Evolutionary conservation across 2,113 vertebrate genomes (phyloP).

Genomic region (Mormyrus lacerda): DNA sequence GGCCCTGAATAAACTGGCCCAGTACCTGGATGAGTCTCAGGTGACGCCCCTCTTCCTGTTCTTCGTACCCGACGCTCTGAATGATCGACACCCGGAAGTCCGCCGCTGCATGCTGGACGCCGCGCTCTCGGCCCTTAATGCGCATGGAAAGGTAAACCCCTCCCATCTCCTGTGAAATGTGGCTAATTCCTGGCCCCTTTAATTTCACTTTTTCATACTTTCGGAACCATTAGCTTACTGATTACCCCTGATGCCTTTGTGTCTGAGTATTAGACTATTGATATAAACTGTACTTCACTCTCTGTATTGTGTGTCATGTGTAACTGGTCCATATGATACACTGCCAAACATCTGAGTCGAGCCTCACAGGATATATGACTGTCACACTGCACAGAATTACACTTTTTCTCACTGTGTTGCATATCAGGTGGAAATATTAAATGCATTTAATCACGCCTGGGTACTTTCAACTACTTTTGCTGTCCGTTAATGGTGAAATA

Average conservation of each 20-base stretch:
- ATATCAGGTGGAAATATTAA: background rate
- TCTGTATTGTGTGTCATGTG: background rate
- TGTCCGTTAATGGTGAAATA: background rate
- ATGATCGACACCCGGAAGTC: conserved; percentile 85
- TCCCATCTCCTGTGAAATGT: background rate
- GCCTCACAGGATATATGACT: background rate
- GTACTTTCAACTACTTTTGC: background rate
- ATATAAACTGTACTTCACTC: background rate
- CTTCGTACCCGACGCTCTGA: conserved; percentile 94
- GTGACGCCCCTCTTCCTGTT: conserved; percentile 95
- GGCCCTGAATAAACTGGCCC: conserved; percentile 85
- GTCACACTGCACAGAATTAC: background rate
- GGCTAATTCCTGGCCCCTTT: background rate
- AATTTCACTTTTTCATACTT: background rate
- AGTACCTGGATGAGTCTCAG: conserved; percentile 80
- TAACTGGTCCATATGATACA: background rate
- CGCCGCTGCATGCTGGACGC: conserved; percentile 94
- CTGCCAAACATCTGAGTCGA: background rate
- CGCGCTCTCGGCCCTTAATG: conserved; percentile 85
- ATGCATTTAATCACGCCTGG: background rate
- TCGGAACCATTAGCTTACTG: background rate
- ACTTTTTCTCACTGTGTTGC: background rate
- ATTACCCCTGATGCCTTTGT: background rate
- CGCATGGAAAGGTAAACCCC: conserved; percentile 83
- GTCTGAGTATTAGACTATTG: background rate